A percentile compares a stretch with the other conserved stretches of the same genome.
These are phyloP conservation scores for Falco berigora DNA, from an alignment of 2,797 vertebrate genomes.

Conservation along the genomic window DNA sequence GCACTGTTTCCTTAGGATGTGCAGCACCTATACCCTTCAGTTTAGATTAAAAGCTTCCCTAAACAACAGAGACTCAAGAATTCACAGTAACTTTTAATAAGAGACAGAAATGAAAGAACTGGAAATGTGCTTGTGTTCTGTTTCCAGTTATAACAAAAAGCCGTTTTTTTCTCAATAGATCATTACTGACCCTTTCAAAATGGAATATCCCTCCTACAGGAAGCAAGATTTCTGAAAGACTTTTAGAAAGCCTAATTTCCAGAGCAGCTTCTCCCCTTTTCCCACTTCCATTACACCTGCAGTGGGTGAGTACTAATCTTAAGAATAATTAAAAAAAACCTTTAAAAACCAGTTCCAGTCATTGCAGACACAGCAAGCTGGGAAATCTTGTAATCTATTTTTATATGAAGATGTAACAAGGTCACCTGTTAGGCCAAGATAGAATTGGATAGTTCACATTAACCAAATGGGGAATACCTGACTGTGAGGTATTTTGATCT, in stretches of 20 bases:
- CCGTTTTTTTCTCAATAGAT: not conserved
- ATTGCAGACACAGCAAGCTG: not conserved
- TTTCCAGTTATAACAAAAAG: not conserved
- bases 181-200: not conserved
- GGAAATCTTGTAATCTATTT: not conserved
- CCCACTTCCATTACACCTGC: not conserved
- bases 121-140: not conserved
- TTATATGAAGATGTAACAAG: not conserved
- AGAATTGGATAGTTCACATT: not conserved
- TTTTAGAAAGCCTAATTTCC: not conserved
- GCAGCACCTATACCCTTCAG: not conserved
- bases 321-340: not conserved
- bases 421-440: not conserved
- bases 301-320: not conserved
- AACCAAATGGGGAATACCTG: not conserved
- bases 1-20: not conserved
- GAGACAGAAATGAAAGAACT: not conserved
- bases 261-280: not conserved
- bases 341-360: accelerated
- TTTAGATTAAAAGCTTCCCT: constrained; percentile 13
- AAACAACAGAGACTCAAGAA: not conserved
- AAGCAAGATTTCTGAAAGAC: not conserved
- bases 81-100: not conserved
- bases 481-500: not conserved
- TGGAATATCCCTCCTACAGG: not conserved